Base-by-base conservation (phyloP, 2,888 invertebrate species). In the Mylabris sibirica region DNA sequence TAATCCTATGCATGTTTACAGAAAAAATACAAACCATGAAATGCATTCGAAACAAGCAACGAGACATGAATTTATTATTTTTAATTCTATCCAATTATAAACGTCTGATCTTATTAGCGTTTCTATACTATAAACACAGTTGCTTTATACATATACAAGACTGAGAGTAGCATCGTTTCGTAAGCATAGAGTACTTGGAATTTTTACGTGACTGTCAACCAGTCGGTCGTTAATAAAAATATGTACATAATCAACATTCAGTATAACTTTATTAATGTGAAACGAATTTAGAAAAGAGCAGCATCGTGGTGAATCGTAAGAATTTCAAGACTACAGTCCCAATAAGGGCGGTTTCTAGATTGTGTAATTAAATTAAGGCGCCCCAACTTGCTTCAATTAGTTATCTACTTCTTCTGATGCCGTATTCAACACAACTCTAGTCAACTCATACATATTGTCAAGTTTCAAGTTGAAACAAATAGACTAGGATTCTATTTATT, bases 161-260 rank as follows among this genome's bases (percentile, higher is more conserved):
- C 3, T n/a, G 30, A 1, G 44, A 44, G 17, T 44, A 57, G 24
- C 26, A 53, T 53, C 53, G 22, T 53, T 22, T 22, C 8, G 3
- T 6, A 53, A 26, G 57, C n/a, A 30, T 30, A 30, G 30, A n/a
- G 12, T n/a, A 57, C 26, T 26, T n/a, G 14, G 22, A n/a, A 26
- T 57, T 57, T 57, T 26, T 57, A 57, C 26, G 57, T 57, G 57
- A 26, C 57, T 26, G 57, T 57, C 57, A 57, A 24, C 57, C 57
- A n/a, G 26, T 24, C 24, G 22, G 24, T 22, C 20, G 20, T 57
- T 57, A 57, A 26, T 57, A 57, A 26, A 24, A 24, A 26, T 57
- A 57, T 11, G n/a, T n/a, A 57, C 30, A 57, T 57, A 57, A n/a
- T n/a, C n/a, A 57, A 26, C 24, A 57, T 24, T 24, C 26, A 49